These are phyloP conservation scores for Drosophila prolongata DNA, from an alignment of 2,888 invertebrate species.

Conservation along the genomic window DNA sequence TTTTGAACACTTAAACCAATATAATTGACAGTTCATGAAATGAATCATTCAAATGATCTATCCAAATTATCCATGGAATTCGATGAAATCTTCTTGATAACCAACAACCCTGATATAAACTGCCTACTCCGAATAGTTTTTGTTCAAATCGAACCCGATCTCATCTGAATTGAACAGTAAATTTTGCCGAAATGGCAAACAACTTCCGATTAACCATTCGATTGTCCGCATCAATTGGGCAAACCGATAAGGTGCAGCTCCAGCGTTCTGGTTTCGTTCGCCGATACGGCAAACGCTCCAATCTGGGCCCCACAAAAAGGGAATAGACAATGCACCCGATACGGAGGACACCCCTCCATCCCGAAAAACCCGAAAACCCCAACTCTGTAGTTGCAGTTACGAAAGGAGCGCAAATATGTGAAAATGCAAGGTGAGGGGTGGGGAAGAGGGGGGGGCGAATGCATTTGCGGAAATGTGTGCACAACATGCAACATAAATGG, in stretches of 20 bases:
- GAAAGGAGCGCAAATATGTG: conserved; percentile 61
- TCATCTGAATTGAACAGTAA: conserved; percentile 5
- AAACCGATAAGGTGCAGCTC: conserved; percentile 30
- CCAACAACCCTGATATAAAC: too few relatives aligned
- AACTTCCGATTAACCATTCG: conserved; percentile 46
- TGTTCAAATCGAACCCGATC: not conserved
- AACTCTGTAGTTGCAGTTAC: conserved; percentile 33
- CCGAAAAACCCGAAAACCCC: conserved; percentile 49
- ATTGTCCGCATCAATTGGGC: conserved; percentile 42
- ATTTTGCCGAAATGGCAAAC: conserved; percentile 27
- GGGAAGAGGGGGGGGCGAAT: conserved; percentile 23
- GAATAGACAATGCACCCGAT: conserved; percentile 47
- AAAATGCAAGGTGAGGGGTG: conserved; percentile 5
- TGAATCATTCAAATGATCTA: too few relatives aligned
- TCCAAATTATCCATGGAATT: too few relatives aligned
- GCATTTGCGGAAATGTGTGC: conserved; percentile 80
- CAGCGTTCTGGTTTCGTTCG: conserved; percentile 35
- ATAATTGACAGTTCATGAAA: too few relatives aligned
- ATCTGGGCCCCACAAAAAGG: conserved; percentile 62
- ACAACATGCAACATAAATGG: conserved; percentile 79
- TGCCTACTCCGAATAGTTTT: not conserved
- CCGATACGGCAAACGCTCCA: conserved; percentile 49
- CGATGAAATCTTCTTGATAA: too few relatives aligned
- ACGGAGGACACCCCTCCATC: not conserved
- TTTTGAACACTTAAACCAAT: too few relatives aligned